phyloP scores from a whole-genome alignment of 2,888 invertebrate genomes.

The Cheilosia pagana region DNA sequence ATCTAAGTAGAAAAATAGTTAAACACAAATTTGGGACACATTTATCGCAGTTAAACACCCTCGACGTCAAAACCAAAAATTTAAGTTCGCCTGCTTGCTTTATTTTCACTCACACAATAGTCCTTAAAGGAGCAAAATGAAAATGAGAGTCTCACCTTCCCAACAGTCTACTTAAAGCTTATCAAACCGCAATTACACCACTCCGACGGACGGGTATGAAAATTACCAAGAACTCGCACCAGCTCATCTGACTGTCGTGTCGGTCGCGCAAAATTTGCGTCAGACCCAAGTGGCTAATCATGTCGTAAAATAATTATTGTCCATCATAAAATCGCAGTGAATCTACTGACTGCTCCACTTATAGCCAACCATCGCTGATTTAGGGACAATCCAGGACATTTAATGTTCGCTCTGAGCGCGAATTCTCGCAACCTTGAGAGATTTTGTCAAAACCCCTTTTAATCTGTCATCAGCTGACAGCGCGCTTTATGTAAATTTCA shows the following conservation, averaged over 20 bases:
- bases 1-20: no score
- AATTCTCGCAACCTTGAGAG: constrained; percentile 33
- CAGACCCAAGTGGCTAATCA: constrained; percentile 24
- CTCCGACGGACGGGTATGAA: no score
- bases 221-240: no score
- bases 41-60: no score
- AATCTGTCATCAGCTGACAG: constrained; percentile 44
- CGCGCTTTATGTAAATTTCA: constrained; percentile 31
- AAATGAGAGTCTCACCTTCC: no score
- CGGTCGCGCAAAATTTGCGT: constrained; percentile 1
- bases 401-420: neutral
- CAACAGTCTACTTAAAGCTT: no score
- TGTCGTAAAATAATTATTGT: constrained; percentile 26
- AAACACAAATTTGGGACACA: no score
- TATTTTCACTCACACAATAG: no score
- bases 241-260: neutral
- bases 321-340: constrained; percentile 10
- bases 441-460: constrained; percentile 5
- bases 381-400: neutral
- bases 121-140: no score
- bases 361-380: neutral
- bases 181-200: no score
- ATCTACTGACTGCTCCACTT: neutral
- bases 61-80: no score
- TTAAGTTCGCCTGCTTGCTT: no score